phyloP scores from a whole-genome alignment of 2,113 vertebrate species.

The Apus apus region DNA sequence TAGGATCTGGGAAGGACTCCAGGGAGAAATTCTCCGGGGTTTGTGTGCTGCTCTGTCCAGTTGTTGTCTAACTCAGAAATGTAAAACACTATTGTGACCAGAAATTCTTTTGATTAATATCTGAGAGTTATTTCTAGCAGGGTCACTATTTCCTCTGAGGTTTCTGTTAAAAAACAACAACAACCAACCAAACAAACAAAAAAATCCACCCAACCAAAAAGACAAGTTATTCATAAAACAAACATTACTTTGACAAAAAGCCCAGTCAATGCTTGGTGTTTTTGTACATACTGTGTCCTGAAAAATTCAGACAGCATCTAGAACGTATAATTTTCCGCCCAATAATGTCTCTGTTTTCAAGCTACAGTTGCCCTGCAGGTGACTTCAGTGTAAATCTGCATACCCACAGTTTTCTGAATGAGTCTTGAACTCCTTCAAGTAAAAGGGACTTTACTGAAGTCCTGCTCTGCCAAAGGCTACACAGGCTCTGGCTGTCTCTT shows the following conservation, averaged over 20 bases:
- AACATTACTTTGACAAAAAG: not conserved
- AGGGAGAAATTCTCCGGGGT: not conserved
- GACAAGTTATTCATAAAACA: not conserved
- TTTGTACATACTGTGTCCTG: not conserved
- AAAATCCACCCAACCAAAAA: no score
- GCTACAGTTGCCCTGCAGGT: not conserved
- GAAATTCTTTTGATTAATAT: not conserved
- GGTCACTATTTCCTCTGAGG: not conserved
- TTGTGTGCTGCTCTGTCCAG: not conserved
- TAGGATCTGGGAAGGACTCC: not conserved
- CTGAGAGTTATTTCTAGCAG: not conserved
- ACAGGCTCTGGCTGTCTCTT: not conserved
- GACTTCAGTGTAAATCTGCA: not conserved
- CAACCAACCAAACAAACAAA: no score
- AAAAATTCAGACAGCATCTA: not conserved
- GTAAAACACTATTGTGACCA: not conserved
- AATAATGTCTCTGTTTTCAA: not conserved
- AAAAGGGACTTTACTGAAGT: not conserved
- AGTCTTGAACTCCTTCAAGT: not conserved
- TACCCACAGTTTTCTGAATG: not conserved
- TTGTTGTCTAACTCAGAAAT: not conserved
- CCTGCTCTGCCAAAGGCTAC: not conserved
- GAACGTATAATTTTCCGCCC: not conserved
- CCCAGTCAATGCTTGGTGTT: not conserved
- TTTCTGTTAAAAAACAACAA: not conserved